phyloP scores from a whole-genome alignment of 2,888 invertebrate genomes.

The Netelia fuscicornis region DNA sequence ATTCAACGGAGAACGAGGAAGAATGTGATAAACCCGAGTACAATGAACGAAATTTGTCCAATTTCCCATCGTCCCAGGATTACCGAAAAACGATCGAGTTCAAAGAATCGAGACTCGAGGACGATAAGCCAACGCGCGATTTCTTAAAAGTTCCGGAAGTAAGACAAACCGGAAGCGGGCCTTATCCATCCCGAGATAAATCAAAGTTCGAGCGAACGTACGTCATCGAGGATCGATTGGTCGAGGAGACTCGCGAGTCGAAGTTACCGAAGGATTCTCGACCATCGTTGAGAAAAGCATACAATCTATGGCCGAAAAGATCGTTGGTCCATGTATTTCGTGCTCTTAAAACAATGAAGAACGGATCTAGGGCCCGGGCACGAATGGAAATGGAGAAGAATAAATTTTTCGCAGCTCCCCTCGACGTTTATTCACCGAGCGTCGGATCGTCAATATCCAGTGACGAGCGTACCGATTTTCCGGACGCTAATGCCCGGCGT shows the following conservation, averaged over 20 bases:
- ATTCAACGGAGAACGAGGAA: slow-evolving; percentile 61
- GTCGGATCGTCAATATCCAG: slow-evolving; percentile 59
- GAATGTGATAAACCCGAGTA: slow-evolving; percentile 31
- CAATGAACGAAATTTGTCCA: not conserved
- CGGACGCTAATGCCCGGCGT: slow-evolving; percentile 3
- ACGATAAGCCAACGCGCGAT: slow-evolving; percentile 6
- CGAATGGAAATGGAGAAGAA: slow-evolving; percentile 57
- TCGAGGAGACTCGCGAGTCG: slow-evolving; percentile 21
- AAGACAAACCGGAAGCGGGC: slow-evolving; percentile 19
- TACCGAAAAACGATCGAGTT: not conserved
- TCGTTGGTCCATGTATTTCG: slow-evolving; percentile 63
- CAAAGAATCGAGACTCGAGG: not conserved
- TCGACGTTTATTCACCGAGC: slow-evolving; percentile 52
- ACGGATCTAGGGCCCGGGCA: slow-evolving; percentile 38
- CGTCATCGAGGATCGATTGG: slow-evolving; percentile 1
- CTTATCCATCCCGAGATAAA: slow-evolving; percentile 49
- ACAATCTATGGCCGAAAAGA: slow-evolving; percentile 57
- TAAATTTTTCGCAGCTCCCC: slow-evolving; percentile 54
- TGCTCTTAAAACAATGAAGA: slow-evolving; percentile 65
- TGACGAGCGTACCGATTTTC: slow-evolving; percentile 50
- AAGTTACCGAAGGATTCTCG: slow-evolving; percentile 23
- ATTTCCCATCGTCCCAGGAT: slow-evolving; percentile 29
- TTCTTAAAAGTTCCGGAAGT: slow-evolving; percentile 58
- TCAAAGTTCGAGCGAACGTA: slow-evolving; percentile 5
- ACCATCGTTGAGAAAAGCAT: not conserved